A percentile compares a stretch with the other conserved stretches of the same genome.
phyloP scores from a whole-genome alignment of 92 coral and sea anemone genomes.

The Nematostella vectensis region DNA sequence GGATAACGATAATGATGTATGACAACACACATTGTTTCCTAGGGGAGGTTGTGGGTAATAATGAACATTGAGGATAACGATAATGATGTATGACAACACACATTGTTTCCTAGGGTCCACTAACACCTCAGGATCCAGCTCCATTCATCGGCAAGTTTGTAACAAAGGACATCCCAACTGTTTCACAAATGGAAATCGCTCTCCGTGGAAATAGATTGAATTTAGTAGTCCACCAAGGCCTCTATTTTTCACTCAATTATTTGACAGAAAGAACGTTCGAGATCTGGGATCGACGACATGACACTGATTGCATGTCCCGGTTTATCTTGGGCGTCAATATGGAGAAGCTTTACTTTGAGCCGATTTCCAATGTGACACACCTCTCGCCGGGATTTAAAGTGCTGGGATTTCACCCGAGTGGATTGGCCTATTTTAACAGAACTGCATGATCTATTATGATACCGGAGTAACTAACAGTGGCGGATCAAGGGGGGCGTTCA shows the following conservation, averaged over 20 bases:
- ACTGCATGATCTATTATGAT: neutral
- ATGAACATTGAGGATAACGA: too few species aligned
- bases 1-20: too few species aligned
- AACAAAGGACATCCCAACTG: conserved; percentile 32
- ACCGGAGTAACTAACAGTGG: too few species aligned
- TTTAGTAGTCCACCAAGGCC: conserved; percentile 2
- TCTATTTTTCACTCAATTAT: conserved; percentile 32
- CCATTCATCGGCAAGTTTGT: conserved; percentile 39
- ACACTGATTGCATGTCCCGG: conserved; percentile 11
- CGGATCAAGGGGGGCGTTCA: too few species aligned
- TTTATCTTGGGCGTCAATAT: conserved; percentile 48
- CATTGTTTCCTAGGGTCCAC: neutral
- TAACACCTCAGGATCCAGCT: conserved; percentile 8
- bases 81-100: too few species aligned
- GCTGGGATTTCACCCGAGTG: conserved; percentile 51
- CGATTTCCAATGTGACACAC: conserved; percentile 13
- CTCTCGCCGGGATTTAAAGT: conserved; percentile 39
- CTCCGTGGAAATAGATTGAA: conserved; percentile 3
- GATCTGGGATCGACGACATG: conserved; percentile 37
- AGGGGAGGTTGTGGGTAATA: too few species aligned
- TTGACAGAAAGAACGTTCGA: conserved; percentile 47
- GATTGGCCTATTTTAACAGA: conserved; percentile 51
- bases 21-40: too few species aligned
- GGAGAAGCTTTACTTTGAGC: conserved; percentile 56
- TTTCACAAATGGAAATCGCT: conserved; percentile 11